A percentile compares a stretch with the other conserved stretches of the same genome.
Conservation (phyloP, 2,888 invertebrate genomes). For the Microctonus aethiopoides region DNA sequence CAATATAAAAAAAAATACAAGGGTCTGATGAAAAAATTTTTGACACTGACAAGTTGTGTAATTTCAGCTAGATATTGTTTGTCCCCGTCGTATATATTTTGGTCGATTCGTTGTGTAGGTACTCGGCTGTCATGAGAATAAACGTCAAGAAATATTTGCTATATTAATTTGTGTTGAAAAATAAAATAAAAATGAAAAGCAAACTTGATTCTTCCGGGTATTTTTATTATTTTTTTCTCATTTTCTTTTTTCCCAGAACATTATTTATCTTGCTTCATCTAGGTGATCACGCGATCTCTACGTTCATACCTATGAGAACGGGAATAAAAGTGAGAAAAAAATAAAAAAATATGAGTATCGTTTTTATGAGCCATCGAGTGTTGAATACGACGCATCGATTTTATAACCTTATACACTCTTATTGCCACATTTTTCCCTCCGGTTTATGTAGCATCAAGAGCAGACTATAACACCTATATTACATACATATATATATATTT, state of each 20-base stretch:
- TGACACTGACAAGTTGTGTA: slow-evolving; percentile 19
- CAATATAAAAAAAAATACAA: slow-evolving; percentile 1
- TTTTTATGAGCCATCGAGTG: slow-evolving; percentile 4
- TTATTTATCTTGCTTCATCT: not conserved
- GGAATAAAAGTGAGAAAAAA: not conserved
- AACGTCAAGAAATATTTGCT: not conserved
- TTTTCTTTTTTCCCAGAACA: not conserved
- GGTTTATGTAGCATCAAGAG: not conserved
- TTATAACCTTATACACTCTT: not conserved
- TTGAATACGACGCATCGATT: slow-evolving; percentile 8
- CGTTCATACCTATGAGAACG: not conserved
- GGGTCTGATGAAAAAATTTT: slow-evolving; percentile 17
- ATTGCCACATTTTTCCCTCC: not conserved
- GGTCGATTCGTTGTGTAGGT: not conserved
- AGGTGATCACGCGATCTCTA: not conserved
- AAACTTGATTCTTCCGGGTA: not conserved
- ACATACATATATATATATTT: not conserved
- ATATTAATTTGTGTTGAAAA: not conserved
- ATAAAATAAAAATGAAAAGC: not conserved
- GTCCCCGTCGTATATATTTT: not conserved
- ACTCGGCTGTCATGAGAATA: not conserved
- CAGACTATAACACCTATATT: not conserved
- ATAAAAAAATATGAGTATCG: not conserved
- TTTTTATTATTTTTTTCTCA: not conserved
- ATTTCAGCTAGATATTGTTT: slow-evolving; percentile 9